Evolutionary conservation across 2,797 vertebrate species (phyloP).

Genomic region (Gadopsis bispinosus): DNA sequence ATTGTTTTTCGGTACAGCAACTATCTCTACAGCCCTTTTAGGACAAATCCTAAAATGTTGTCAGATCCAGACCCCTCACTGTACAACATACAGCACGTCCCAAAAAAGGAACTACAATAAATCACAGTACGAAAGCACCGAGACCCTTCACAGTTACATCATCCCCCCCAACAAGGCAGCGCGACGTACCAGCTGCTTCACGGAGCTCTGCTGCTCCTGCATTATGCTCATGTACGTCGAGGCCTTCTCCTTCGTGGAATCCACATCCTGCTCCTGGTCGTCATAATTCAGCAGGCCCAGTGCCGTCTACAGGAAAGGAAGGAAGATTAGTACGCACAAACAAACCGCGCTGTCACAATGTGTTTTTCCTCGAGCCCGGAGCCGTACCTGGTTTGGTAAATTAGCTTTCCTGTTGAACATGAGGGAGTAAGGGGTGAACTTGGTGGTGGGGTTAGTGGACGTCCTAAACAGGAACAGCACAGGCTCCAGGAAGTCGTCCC

Average conservation of each 20-base stretch:
- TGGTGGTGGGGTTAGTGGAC: conserved; percentile 86
- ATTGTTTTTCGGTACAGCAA: too few species aligned
- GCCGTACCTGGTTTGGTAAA: conserved; percentile 73
- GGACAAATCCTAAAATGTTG: too few species aligned
- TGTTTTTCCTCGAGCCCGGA: neutral
- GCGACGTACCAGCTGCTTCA: conserved; percentile 87
- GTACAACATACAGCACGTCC: neutral
- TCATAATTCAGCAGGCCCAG: conserved; percentile 74
- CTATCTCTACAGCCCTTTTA: too few species aligned
- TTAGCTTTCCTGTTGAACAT: conserved; percentile 90
- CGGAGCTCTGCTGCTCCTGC: conserved; percentile 86
- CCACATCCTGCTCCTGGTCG: conserved; percentile 73
- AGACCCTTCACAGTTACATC: too few species aligned
- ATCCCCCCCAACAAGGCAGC: neutral
- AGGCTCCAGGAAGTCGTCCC: conserved; percentile 90
- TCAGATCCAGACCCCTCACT: neutral
- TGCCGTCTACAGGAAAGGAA: conserved; percentile 71
- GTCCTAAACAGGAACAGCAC: conserved; percentile 89
- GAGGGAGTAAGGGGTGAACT: conserved; percentile 90
- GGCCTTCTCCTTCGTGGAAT: conserved; percentile 72
- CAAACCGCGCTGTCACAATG: neutral
- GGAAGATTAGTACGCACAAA: neutral
- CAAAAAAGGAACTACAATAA: neutral
- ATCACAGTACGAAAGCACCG: neutral
- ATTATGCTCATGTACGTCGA: conserved; percentile 73